phyloP scores from a whole-genome alignment of 2,888 invertebrate genomes.

The Plebejus anna region DNA sequence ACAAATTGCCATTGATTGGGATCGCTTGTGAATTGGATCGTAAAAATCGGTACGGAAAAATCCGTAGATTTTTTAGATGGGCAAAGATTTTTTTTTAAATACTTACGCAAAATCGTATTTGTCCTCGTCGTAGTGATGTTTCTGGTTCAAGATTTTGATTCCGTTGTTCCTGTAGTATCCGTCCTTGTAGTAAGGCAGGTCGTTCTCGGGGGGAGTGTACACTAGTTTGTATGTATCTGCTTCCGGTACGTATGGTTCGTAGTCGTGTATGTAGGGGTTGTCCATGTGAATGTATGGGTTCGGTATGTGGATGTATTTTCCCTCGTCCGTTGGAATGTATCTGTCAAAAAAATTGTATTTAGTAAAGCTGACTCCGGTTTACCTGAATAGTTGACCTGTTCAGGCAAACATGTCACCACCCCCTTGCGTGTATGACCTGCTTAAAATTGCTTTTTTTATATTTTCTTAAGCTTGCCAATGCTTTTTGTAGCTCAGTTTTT shows the following conservation, averaged over 20 bases:
- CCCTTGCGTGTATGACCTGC: too few species aligned
- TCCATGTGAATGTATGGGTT: constrained; percentile 76
- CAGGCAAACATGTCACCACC: too few species aligned
- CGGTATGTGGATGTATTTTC: constrained; percentile 76
- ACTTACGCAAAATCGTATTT: constrained; percentile 78
- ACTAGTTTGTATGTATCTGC: constrained; percentile 61
- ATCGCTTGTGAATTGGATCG: neutral
- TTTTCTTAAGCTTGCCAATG: neutral
- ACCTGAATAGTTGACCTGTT: too few species aligned
- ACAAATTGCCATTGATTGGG: constrained; percentile 18
- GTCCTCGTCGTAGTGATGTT: constrained; percentile 71
- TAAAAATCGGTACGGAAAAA: neutral
- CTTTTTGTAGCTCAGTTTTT: neutral
- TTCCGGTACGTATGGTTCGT: constrained; percentile 72
- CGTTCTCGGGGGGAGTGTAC: constrained; percentile 57
- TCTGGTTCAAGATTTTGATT: constrained; percentile 72
- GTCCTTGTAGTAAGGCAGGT: constrained; percentile 67
- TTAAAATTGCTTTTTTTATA: neutral
- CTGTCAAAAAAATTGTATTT: constrained; percentile 44
- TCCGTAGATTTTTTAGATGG: neutral
- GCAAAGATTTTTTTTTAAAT: constrained; percentile 31
- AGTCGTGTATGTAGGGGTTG: constrained; percentile 69
- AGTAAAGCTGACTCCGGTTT: neutral
- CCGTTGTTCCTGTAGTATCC: constrained; percentile 77
- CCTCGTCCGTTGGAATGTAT: constrained; percentile 71